These are phyloP conservation scores for Linepithema humile DNA, from an alignment of 1,140 invertebrate genomes.

Conservation along the genomic window DNA sequence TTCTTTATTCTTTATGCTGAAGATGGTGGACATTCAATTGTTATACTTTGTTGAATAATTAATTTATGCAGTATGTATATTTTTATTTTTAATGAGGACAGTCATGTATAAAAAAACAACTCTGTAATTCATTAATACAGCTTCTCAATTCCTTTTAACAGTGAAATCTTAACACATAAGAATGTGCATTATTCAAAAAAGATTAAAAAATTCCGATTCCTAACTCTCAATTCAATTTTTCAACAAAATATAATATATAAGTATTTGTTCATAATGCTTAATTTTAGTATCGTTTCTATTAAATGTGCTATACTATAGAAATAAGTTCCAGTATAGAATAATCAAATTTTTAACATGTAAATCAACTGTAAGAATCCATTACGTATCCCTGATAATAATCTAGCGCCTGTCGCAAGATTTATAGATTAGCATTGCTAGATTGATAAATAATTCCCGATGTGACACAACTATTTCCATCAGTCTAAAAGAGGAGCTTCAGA, in stretches of 20 bases:
- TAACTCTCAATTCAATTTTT: background rate
- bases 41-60: background rate
- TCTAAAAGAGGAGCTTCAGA: background rate
- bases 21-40: constrained; percentile 5
- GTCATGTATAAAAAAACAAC: background rate
- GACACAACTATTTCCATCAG: background rate
- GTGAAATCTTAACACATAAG: background rate
- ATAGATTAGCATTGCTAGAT: background rate
- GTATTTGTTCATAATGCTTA: background rate
- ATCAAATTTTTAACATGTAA: background rate
- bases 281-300: background rate
- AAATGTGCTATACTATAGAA: background rate
- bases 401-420: background rate
- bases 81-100: background rate
- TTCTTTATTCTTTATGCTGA: constrained; percentile 13
- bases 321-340: background rate
- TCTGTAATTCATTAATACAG: background rate
- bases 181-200: background rate
- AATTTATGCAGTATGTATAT: background rate
- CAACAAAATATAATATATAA: background rate
- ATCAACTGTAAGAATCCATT: background rate
- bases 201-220: background rate
- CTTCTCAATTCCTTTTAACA: background rate
- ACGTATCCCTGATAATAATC: background rate
- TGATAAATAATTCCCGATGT: background rate